phyloP scores from a whole-genome alignment of 2,888 invertebrate species.

The Dascillus cervinus region DNA sequence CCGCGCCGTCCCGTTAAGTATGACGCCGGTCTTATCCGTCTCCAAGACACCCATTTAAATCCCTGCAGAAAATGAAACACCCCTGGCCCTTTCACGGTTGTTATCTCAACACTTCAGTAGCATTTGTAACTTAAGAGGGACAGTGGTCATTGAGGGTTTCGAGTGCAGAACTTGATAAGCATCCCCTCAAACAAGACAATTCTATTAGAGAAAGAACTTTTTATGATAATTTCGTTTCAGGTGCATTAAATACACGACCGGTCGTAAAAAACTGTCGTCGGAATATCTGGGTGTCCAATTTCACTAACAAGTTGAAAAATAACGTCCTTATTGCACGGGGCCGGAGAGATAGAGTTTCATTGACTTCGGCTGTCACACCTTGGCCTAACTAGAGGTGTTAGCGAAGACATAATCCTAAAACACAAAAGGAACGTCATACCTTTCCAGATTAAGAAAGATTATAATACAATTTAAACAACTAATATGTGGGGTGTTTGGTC shows the following conservation, averaged over 20 bases:
- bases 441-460: conserved; percentile 40
- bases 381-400: conserved; percentile 31
- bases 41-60: too few relatives aligned
- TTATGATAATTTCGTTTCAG: not conserved
- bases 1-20: too few relatives aligned
- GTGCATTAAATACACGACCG: not conserved
- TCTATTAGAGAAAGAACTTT: conserved; percentile 27
- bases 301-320: conserved; percentile 18
- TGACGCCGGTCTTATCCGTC: too few relatives aligned
- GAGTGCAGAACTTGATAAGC: conserved; percentile 24
- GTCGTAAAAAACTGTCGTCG: conserved; percentile 5
- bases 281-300: conserved; percentile 18
- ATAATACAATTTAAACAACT: conserved; percentile 40
- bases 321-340: conserved; percentile 26
- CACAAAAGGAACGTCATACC: conserved; percentile 32
- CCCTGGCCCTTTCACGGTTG: conserved; percentile 18
- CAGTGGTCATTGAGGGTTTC: conserved; percentile 23
- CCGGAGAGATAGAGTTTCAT: conserved; percentile 37
- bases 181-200: conserved; percentile 21
- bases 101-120: conserved; percentile 23
- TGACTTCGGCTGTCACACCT: conserved; percentile 26
- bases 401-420: conserved; percentile 35
- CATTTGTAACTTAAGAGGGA: conserved; percentile 19
- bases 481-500: conserved; percentile 27
- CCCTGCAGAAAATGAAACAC: too few relatives aligned